Evolutionary conservation across 2,888 invertebrate species (phyloP).

Genomic region (Byasa hedistus): DNA sequence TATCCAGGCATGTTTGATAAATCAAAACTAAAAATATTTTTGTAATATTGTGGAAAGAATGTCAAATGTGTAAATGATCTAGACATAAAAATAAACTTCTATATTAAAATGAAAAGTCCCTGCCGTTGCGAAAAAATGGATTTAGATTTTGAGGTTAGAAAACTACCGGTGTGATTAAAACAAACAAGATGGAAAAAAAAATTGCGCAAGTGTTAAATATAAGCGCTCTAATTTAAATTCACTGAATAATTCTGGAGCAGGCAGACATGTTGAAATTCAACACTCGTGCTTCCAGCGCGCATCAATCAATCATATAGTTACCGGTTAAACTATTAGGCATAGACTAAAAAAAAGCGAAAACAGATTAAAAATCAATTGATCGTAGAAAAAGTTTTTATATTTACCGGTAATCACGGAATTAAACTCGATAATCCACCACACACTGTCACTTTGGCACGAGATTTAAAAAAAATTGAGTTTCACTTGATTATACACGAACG

Average conservation of each 20-base stretch:
- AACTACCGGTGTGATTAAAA: constrained; percentile 42
- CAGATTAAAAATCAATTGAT: constrained; percentile 42
- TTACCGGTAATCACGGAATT: constrained; percentile 67
- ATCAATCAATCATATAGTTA: constrained; percentile 48
- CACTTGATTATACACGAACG: constrained; percentile 59
- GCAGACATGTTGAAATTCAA: constrained; percentile 75
- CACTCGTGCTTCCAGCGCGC: constrained; percentile 65
- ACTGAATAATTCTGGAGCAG: constrained; percentile 58
- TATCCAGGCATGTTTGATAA: no score
- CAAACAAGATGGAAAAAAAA: constrained; percentile 23
- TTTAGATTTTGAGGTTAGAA: constrained; percentile 63
- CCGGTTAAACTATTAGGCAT: constrained; percentile 39
- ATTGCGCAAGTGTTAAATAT: constrained; percentile 28
- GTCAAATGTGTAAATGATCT: no score
- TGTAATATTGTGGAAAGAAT: no score
- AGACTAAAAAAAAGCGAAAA: constrained; percentile 36
- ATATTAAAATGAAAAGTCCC: no score
- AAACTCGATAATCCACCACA: constrained; percentile 62
- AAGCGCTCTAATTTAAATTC: constrained; percentile 33
- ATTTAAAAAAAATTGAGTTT: constrained; percentile 49
- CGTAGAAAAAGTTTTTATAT: constrained; percentile 39
- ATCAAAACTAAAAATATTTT: no score
- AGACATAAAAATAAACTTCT: no score
- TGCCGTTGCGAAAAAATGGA: no score
- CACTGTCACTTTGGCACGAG: constrained; percentile 69